Evolutionary conservation across 2,113 vertebrate genomes (phyloP).

Genomic region (Nannospalax galili): DNA sequence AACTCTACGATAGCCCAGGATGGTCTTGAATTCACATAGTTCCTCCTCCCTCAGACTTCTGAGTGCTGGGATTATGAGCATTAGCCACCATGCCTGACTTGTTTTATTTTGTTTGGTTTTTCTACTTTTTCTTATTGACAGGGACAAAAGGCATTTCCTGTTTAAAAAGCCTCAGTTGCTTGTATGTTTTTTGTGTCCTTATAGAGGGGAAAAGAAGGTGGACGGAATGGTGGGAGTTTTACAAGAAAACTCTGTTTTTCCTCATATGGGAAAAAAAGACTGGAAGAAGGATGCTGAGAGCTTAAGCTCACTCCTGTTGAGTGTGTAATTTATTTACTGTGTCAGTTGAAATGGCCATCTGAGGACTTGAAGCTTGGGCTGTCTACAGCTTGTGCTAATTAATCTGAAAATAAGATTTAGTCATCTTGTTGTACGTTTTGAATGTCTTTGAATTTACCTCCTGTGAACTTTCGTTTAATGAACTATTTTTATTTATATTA

Average conservation of each 20-base stretch:
- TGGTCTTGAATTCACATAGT: not conserved
- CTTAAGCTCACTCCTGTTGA: not conserved
- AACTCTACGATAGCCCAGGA: not conserved
- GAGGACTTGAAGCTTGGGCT: not conserved
- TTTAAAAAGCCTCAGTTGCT: not conserved
- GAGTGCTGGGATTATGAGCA: not conserved
- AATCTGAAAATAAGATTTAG: slow-evolving; percentile 33
- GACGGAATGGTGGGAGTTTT: not conserved
- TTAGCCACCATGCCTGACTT: not conserved
- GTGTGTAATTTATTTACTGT: not conserved
- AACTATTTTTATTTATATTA: slow-evolving; percentile 2
- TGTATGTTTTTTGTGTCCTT: not conserved
- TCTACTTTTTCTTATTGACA: not conserved
- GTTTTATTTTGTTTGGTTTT: too few species aligned
- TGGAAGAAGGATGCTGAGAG: not conserved
- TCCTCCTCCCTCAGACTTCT: not conserved
- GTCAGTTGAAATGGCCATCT: not conserved
- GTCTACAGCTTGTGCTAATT: not conserved
- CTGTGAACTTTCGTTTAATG: not conserved
- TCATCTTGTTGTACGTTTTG: not conserved
- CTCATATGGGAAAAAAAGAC: not conserved
- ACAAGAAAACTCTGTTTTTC: not conserved
- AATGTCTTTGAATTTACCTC: not conserved
- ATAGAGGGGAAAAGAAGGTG: not conserved
- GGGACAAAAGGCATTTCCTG: slow-evolving; percentile 22